Percentiles rank a stretch among this genome's conserved stretches.
These are phyloP conservation scores for Anthopleura sola DNA, from an alignment of 64 coral and sea anemone genomes.

Conservation along the genomic window DNA sequence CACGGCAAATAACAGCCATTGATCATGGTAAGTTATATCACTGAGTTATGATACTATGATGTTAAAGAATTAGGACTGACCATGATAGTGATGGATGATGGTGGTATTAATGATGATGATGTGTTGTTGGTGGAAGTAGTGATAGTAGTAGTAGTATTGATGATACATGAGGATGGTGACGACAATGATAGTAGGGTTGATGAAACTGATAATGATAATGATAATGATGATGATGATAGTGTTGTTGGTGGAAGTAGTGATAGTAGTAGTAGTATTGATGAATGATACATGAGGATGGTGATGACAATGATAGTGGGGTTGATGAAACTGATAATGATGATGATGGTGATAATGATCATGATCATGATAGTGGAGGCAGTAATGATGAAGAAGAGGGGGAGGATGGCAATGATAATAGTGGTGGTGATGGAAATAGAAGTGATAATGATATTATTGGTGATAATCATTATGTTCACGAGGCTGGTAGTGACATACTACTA, in stretches of 20 bases:
- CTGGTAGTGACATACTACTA: too few relatives aligned
- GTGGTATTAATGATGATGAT: not conserved
- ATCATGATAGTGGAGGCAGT: not conserved
- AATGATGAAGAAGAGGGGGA: not conserved
- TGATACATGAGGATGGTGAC: not conserved
- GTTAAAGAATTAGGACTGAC: not conserved
- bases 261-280: not conserved
- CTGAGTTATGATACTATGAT: not conserved
- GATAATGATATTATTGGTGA: not conserved
- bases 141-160: not conserved
- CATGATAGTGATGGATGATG: not conserved
- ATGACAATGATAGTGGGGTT: not conserved
- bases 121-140: not conserved
- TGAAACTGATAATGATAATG: not conserved
- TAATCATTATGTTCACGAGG: not conserved
- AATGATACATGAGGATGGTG: not conserved
- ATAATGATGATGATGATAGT: not conserved
- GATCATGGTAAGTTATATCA: conserved; percentile 64
- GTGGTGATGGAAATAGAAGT: not conserved
- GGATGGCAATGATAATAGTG: not conserved
- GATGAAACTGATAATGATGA: not conserved
- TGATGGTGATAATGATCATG: not conserved
- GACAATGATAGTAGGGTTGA: not conserved
- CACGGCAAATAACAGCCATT: conserved; percentile 86
- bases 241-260: not conserved